Base-by-base conservation (phyloP, 2,888 invertebrate species). In the Ceriagrion tenellum region DNA sequence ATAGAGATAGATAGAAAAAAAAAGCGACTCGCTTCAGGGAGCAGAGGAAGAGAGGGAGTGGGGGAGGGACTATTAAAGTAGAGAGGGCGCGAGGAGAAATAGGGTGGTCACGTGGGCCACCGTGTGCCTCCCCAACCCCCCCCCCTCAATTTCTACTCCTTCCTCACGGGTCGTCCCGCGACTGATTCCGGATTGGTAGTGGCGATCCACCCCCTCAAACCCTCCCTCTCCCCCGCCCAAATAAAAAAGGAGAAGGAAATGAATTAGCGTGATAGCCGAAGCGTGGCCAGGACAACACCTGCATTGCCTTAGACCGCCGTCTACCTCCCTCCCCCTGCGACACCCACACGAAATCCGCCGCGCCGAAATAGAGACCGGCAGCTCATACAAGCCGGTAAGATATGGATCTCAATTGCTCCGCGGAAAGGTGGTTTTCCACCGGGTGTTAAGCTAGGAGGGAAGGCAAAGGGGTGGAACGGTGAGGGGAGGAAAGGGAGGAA, bases 181-280 rank as follows among this genome's bases (percentile, higher is more conserved):
- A 74, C 69, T 47, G 93, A 69, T 74, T 69, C 63, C 93, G 69
- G 26, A 23, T 59, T 59, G 59, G 59, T 20, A 59, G 63, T 26
- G 23, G 91, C 91, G 40, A 63, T 35, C 74, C 88, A 88, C 26
- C 89, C 47, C 69, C 93, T 55, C 89, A 26, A 59, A 63, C 74
- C 63, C 74, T 12, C 74, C n/a, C n/a, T n/a, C n/a, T n/a, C n/a
- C 74, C 74, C 74, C 26, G 3, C 81, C 30, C 35, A 6, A 35
- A 81, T 13, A 93, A 47, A 69, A 56, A 12, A 59, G 12, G 18
- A 59, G 59, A 16, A 47, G 69, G 47, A 69, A 69, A 93, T 93
- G 93, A 69, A 93, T 93, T 93, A 93, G 74, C n/a, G 93, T 47
- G 93, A 93, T 93, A 93, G n/a, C 12, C 93, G 69, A 93, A 93